Percentiles rank a stretch among this genome's conserved stretches.
These are phyloP conservation scores for Helicoverpa zea DNA, from an alignment of 1,140 invertebrate genomes.

Conservation along the genomic window DNA sequence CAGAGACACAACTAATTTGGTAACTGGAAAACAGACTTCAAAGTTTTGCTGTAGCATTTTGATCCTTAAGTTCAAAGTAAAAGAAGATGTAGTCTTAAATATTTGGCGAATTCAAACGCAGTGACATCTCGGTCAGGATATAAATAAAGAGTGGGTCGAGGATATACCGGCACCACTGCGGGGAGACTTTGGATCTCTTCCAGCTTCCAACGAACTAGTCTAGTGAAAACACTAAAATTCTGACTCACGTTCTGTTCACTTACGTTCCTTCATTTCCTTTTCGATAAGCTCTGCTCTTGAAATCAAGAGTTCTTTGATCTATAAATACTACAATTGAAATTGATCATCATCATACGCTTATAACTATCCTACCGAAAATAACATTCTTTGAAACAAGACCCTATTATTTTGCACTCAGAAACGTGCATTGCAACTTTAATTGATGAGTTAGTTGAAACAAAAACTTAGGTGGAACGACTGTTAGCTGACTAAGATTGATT, in stretches of 20 bases:
- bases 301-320: conserved; percentile 8
- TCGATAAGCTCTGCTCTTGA: conserved; percentile 25
- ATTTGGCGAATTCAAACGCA: conserved; percentile 34
- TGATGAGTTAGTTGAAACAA: conserved; percentile 9
- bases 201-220: conserved; percentile 51
- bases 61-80: conserved; percentile 3
- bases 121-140: conserved; percentile 48
- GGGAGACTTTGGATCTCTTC: conserved; percentile 54
- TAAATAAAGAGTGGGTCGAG: conserved; percentile 57
- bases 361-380: neutral
- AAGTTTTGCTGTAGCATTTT: neutral
- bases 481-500: conserved; percentile 27
- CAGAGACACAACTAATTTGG: neutral
- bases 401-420: neutral
- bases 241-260: conserved; percentile 12
- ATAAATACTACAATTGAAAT: neutral
- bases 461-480: conserved; percentile 13
- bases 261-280: conserved; percentile 30
- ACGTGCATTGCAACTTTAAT: neutral
- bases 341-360: neutral
- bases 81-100: conserved; percentile 9
- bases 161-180: conserved; percentile 40
- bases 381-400: neutral
- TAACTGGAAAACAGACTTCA: neutral
- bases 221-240: conserved; percentile 29